Evolutionary conservation across 1,140 invertebrate genomes (phyloP).

Genomic region (Gyrodactylus salaris): DNA sequence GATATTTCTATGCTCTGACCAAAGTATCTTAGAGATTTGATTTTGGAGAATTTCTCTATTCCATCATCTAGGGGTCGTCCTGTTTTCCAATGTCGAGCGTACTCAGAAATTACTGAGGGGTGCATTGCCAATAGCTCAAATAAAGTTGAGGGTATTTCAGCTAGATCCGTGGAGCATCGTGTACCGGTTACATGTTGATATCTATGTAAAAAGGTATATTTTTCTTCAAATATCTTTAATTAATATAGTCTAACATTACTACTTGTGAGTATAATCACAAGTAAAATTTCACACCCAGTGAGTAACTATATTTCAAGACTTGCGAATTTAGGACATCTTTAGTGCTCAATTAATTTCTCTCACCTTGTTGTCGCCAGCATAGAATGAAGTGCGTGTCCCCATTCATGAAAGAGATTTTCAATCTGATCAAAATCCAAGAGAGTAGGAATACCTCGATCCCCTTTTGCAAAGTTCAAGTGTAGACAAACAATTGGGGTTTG

Average conservation of each 20-base stretch:
- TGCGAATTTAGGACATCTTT: too few relatives aligned
- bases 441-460: slow-evolving; percentile 27
- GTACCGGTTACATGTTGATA: slow-evolving; percentile 25
- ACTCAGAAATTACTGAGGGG: slow-evolving; percentile 29
- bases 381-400: slow-evolving; percentile 94
- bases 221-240: too few relatives aligned
- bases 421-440: slow-evolving; percentile 40
- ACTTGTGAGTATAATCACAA: too few relatives aligned
- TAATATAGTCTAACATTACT: too few relatives aligned
- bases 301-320: too few relatives aligned
- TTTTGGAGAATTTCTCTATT: slow-evolving; percentile 17
- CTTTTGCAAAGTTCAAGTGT: slow-evolving; percentile 46
- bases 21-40: background rate
- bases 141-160: slow-evolving; percentile 77
- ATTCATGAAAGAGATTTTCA: slow-evolving; percentile 90
- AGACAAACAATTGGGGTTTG: slow-evolving; percentile 65
- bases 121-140: slow-evolving; percentile 91
- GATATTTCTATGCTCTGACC: background rate
- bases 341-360: too few relatives aligned
- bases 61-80: slow-evolving; percentile 41
- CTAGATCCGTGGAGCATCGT: slow-evolving; percentile 74
- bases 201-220: too few relatives aligned
- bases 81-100: slow-evolving; percentile 53
- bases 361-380: slow-evolving; percentile 39
- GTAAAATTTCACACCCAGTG: too few relatives aligned